These are phyloP conservation scores for Leucania comma DNA, from an alignment of 2,888 invertebrate genomes.

Conservation along the genomic window DNA sequence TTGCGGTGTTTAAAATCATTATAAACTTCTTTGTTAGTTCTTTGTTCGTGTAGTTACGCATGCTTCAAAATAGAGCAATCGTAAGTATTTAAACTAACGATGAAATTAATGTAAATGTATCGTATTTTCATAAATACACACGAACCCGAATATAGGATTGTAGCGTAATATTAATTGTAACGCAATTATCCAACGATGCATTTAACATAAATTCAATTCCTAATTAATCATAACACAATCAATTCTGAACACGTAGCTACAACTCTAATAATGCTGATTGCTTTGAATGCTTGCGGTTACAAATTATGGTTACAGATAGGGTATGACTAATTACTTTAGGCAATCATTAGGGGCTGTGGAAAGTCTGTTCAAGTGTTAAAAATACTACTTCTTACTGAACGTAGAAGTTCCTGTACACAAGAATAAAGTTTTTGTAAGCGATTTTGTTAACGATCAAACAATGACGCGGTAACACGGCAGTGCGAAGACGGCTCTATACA, in stretches of 20 bases:
- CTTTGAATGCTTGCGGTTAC: slow-evolving; percentile 48
- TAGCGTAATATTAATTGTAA: slow-evolving; percentile 32
- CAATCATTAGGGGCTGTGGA: background rate
- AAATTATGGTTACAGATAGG: slow-evolving; percentile 28
- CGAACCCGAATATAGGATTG: slow-evolving; percentile 7
- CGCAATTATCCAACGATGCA: slow-evolving; percentile 39
- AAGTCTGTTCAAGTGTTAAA: background rate
- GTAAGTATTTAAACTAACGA: background rate
- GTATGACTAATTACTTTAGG: slow-evolving; percentile 29
- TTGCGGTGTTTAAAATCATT: too few relatives aligned
- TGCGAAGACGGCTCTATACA: slow-evolving; percentile 50
- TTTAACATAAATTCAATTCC: slow-evolving; percentile 56
- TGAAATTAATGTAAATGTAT: background rate
- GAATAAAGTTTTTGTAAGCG: slow-evolving; percentile 49
- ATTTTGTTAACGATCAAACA: slow-evolving; percentile 56
- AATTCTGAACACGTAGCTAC: slow-evolving; percentile 44
- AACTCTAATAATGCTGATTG: slow-evolving; percentile 48
- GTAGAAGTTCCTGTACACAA: slow-evolving; percentile 21
- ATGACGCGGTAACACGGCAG: slow-evolving; percentile 49
- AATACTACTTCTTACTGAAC: slow-evolving; percentile 11
- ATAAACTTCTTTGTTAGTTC: too few relatives aligned
- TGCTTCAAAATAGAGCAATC: too few relatives aligned
- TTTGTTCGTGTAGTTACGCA: too few relatives aligned
- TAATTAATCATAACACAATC: slow-evolving; percentile 53
- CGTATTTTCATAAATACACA: slow-evolving; percentile 14